Evolutionary conservation across 2,888 invertebrate genomes (phyloP).

Genomic region (Esperia sulphurella): DNA sequence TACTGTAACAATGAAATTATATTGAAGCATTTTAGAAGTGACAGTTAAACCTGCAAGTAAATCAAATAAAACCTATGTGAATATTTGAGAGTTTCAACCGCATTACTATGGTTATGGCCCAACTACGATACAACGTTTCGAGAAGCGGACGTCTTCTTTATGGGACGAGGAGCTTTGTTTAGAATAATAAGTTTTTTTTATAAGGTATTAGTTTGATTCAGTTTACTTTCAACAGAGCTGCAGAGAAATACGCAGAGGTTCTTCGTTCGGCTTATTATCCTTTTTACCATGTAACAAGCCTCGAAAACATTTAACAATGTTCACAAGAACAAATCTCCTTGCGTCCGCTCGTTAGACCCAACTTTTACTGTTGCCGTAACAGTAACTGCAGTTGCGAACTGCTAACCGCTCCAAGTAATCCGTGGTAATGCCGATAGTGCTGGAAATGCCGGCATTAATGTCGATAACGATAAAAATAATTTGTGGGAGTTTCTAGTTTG

Average conservation of each 20-base stretch:
- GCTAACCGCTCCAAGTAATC: constrained; percentile 25
- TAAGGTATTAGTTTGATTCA: no score
- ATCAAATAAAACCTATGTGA: no score
- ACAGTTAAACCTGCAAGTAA: no score
- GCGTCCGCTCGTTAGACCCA: constrained; percentile 44
- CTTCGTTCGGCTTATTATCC: no score
- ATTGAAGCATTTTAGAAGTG: no score
- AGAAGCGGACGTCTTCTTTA: no score
- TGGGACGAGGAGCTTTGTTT: no score
- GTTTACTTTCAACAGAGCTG: no score
- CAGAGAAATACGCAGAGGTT: background rate
- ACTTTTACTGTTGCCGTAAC: constrained; percentile 38
- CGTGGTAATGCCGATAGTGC: constrained; percentile 4
- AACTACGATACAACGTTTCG: no score
- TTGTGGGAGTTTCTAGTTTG: background rate
- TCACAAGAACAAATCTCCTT: constrained; percentile 38
- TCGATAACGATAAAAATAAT: constrained; percentile 4
- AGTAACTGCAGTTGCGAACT: constrained; percentile 52
- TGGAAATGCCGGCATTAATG: background rate
- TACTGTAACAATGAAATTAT: constrained; percentile 42
- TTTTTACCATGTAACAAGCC: constrained; percentile 14
- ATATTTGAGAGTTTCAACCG: no score
- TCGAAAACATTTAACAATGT: constrained; percentile 34
- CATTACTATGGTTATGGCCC: no score
- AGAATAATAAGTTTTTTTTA: no score